Evolutionary conservation across 1,140 invertebrate genomes (phyloP).

Genomic region (Agrypnia vestita): DNA sequence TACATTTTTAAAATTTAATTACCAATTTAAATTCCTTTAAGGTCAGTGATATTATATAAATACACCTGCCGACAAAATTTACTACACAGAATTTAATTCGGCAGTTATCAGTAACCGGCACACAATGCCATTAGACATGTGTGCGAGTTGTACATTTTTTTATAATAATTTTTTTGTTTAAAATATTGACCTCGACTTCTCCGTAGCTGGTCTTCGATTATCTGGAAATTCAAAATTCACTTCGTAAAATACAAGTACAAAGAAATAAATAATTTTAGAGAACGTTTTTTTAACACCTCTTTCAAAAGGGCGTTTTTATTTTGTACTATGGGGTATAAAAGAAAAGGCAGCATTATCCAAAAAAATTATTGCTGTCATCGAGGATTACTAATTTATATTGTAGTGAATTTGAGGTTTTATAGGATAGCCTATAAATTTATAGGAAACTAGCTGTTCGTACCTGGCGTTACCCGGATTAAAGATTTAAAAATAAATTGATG

Average conservation of each 20-base stretch:
- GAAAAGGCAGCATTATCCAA: too few relatives aligned
- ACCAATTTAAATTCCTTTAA: conserved; percentile 69
- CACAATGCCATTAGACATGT: conserved; percentile 41
- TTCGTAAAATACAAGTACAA: not conserved
- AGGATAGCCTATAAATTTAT: too few relatives aligned
- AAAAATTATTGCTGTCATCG: too few relatives aligned
- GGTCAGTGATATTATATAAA: conserved; percentile 67
- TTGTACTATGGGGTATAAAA: too few relatives aligned
- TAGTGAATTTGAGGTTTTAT: too few relatives aligned
- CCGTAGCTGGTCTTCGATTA: conserved; percentile 57
- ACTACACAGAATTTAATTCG: conserved; percentile 59
- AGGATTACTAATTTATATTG: too few relatives aligned
- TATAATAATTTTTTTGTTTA: conserved; percentile 59
- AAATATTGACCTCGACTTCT: conserved; percentile 61
- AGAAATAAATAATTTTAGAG: too few relatives aligned
- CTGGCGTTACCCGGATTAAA: too few relatives aligned
- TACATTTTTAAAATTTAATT: conserved; percentile 63
- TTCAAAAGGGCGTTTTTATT: too few relatives aligned
- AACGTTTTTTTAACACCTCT: too few relatives aligned
- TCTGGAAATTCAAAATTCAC: conserved; percentile 52
- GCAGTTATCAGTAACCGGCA: conserved; percentile 56
- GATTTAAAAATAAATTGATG: too few relatives aligned
- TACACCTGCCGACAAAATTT: conserved; percentile 59
- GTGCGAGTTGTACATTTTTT: conserved; percentile 51
- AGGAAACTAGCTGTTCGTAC: too few relatives aligned